Percentiles rank a stretch among this genome's conserved stretches.
These are phyloP conservation scores for Drosophila fuyamai DNA, from an alignment of 1,140 invertebrate genomes.

Conservation along the genomic window DNA sequence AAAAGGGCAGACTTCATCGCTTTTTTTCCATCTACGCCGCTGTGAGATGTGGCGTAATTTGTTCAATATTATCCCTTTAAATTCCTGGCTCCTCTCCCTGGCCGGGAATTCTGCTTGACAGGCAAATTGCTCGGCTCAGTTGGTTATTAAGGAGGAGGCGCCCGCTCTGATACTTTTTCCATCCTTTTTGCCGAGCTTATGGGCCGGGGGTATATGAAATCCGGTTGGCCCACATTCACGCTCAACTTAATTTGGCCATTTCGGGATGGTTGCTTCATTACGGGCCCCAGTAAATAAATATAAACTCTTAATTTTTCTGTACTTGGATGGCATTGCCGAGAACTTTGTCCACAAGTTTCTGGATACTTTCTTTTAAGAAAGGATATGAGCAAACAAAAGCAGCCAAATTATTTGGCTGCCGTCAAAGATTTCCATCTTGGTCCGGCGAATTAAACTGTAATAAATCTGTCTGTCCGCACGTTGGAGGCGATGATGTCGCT, in stretches of 20 bases:
- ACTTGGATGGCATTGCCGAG: conserved; percentile 34
- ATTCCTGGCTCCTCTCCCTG: conserved; percentile 37
- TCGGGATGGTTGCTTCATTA: conserved; percentile 46
- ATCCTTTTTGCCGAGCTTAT: conserved; percentile 16
- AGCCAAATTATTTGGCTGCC: conserved; percentile 31
- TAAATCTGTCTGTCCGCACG: conserved; percentile 64
- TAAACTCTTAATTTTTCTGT: conserved; percentile 71
- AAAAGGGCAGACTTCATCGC: conserved; percentile 12
- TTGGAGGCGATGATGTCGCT: conserved; percentile 35
- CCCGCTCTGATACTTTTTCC: conserved; percentile 5
- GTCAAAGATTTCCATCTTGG: conserved; percentile 39
- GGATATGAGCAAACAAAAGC: conserved; percentile 38
- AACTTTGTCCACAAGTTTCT: conserved; percentile 35
- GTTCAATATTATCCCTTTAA: conserved; percentile 80
- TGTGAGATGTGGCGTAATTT: conserved; percentile 65
- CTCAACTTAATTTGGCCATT: conserved; percentile 55
- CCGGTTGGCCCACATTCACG: conserved; percentile 53
- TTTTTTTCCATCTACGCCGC: conserved; percentile 17
- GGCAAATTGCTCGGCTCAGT: conserved; percentile 62
- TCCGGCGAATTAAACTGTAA: conserved; percentile 68
- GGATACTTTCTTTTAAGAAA: conserved; percentile 17
- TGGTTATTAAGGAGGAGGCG: conserved; percentile 40
- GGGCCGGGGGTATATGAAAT: conserved; percentile 21
- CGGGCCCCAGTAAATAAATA: conserved; percentile 65
- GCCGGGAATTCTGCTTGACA: conserved; percentile 43